Conservation (phyloP, 2,888 invertebrate species). For the Apamea epomidion region DNA sequence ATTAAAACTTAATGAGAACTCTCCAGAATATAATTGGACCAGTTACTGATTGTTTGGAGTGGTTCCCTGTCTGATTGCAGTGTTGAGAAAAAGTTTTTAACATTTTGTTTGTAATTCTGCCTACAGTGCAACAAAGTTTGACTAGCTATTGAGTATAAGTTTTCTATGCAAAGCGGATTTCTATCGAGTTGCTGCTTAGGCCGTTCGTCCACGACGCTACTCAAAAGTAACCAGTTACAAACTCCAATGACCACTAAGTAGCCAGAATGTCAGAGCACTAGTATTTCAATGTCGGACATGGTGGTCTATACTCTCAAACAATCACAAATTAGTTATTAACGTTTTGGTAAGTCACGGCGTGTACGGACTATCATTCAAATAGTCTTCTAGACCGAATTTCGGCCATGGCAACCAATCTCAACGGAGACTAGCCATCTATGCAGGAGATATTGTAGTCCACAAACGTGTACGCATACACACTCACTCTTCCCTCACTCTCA, state of each 20-base stretch:
- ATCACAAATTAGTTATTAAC: background rate
- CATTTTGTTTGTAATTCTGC: slow-evolving; percentile 26
- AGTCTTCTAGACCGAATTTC: too few species aligned
- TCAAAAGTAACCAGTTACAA: background rate
- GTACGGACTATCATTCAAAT: background rate
- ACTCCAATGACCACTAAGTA: background rate
- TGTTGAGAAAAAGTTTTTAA: slow-evolving; percentile 35
- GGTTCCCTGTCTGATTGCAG: slow-evolving; percentile 21
- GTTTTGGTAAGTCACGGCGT: too few species aligned
- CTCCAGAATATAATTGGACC: slow-evolving; percentile 54
- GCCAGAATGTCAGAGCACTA: background rate
- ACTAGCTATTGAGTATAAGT: slow-evolving; percentile 24
- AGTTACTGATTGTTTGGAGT: slow-evolving; percentile 45
- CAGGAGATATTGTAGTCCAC: too few species aligned
- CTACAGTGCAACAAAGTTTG: slow-evolving; percentile 33
- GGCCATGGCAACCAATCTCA: too few species aligned
- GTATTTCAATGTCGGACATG: background rate
- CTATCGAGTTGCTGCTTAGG: slow-evolving; percentile 32
- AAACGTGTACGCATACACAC: too few species aligned
- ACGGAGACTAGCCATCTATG: too few species aligned
- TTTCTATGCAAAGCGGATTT: slow-evolving; percentile 53
- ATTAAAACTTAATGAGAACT: slow-evolving; percentile 63
- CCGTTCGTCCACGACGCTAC: background rate
- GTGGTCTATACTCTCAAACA: background rate
- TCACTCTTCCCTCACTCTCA: too few species aligned